These are phyloP conservation scores for Sinocyclocheilus grahami DNA, from an alignment of 2,113 vertebrate species.

Conservation along the genomic window DNA sequence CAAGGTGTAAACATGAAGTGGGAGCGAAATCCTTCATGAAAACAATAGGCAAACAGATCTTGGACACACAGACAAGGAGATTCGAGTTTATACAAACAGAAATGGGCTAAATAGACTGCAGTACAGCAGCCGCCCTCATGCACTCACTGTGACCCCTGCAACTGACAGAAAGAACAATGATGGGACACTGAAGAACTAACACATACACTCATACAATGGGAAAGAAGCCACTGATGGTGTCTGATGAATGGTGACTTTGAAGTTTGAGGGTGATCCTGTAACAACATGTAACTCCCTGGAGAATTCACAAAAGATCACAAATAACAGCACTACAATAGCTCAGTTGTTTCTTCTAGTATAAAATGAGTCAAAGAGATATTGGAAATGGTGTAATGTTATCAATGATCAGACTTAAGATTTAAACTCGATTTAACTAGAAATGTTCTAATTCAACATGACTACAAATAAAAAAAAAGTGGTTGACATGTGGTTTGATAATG, in stretches of 20 bases:
- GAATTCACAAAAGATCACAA: not conserved
- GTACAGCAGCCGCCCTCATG: not conserved
- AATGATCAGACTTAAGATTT: not conserved
- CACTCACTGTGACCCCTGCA: not conserved
- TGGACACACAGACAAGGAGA: not conserved
- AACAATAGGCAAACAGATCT: slow-evolving; percentile 12
- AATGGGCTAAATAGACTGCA: not conserved
- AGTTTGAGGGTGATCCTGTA: not conserved
- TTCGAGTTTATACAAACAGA: not conserved
- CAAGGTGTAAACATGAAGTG: not conserved
- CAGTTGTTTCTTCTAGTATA: not conserved
- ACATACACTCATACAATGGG: slow-evolving; percentile 8
- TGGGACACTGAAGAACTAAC: not conserved
- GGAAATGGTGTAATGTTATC: not conserved
- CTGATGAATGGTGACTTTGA: slow-evolving; percentile 22
- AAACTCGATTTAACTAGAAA: too few species aligned
- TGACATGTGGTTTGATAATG: too few species aligned
- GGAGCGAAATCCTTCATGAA: not conserved
- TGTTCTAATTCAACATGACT: not conserved
- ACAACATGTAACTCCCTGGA: not conserved
- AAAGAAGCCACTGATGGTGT: not conserved
- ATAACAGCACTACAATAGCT: not conserved
- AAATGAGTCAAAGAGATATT: not conserved
- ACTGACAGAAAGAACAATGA: slow-evolving; percentile 23
- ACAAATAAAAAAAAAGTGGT: too few species aligned